Evolutionary conservation across 2,797 vertebrate species (phyloP).

Genomic region (Meda fulgida): DNA sequence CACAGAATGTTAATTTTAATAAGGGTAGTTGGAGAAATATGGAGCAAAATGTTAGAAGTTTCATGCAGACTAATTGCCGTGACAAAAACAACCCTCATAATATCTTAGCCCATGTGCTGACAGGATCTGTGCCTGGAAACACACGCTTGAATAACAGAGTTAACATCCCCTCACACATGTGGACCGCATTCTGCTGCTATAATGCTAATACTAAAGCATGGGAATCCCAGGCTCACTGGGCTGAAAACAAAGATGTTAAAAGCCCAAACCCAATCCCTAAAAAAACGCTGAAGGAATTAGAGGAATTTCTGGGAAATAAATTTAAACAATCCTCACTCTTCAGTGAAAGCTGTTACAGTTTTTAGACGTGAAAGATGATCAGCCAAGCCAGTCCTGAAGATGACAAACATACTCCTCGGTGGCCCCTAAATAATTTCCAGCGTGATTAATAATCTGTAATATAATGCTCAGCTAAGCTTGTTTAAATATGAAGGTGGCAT

Average conservation of each 20-base stretch:
- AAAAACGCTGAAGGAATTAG: fast-evolving
- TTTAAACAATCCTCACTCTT: neutral
- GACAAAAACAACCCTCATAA: neutral
- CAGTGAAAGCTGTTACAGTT: neutral
- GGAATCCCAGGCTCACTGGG: neutral
- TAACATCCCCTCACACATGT: too few relatives aligned
- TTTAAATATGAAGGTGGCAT: too few relatives aligned
- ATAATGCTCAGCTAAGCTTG: too few relatives aligned
- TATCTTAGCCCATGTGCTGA: neutral
- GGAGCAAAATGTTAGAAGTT: neutral
- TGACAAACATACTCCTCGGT: too few relatives aligned
- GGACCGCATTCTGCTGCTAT: neutral
- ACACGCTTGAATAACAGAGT: fast-evolving
- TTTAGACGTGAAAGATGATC: too few relatives aligned
- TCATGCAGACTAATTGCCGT: neutral
- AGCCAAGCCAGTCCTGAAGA: too few relatives aligned
- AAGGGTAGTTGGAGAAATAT: neutral
- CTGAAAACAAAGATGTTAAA: neutral
- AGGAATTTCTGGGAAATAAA: fast-evolving
- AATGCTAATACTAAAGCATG: fast-evolving
- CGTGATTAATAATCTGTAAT: too few relatives aligned
- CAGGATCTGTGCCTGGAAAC: neutral
- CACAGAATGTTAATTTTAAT: neutral
- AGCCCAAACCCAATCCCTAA: fast-evolving
- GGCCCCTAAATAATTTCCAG: too few relatives aligned